Conservation (phyloP, 2,113 vertebrate species). For the Phyllopteryx taeniolatus region DNA sequence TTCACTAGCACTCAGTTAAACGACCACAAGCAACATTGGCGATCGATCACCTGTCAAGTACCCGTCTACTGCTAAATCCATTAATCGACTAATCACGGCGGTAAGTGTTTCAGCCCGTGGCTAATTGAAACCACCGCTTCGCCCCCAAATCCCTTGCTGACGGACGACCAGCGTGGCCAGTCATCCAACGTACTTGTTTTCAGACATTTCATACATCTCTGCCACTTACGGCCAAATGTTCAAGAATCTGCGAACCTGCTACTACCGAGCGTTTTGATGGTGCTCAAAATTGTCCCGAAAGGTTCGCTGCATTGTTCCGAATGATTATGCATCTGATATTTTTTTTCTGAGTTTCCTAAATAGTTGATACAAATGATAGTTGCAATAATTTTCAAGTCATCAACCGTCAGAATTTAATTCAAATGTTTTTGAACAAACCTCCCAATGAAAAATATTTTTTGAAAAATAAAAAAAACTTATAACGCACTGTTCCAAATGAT, state of each 20-base stretch:
- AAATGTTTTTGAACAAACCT: too few species aligned
- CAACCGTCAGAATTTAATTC: too few species aligned
- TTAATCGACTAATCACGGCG: background rate
- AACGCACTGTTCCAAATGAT: too few species aligned
- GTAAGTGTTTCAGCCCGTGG: background rate
- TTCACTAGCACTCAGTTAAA: background rate
- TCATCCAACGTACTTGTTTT: background rate
- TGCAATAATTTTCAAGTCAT: too few species aligned
- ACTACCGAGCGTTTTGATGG: too few species aligned
- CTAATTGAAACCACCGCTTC: background rate
- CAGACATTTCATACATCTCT: background rate
- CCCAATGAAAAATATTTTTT: too few species aligned
- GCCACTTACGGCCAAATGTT: background rate
- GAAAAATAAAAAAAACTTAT: too few species aligned
- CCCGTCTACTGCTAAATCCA: background rate
- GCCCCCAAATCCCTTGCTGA: background rate
- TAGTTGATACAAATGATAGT: too few species aligned
- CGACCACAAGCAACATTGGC: background rate
- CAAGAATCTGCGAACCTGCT: background rate
- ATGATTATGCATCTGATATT: too few species aligned
- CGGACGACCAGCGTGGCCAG: background rate
- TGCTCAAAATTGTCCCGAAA: too few species aligned
- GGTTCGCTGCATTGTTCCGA: too few species aligned
- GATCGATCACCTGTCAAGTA: constrained; percentile 2
- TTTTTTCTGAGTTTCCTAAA: too few species aligned